Evolutionary conservation across 2,797 vertebrate species (phyloP).

Genomic region (Muscicapa comitata): DNA sequence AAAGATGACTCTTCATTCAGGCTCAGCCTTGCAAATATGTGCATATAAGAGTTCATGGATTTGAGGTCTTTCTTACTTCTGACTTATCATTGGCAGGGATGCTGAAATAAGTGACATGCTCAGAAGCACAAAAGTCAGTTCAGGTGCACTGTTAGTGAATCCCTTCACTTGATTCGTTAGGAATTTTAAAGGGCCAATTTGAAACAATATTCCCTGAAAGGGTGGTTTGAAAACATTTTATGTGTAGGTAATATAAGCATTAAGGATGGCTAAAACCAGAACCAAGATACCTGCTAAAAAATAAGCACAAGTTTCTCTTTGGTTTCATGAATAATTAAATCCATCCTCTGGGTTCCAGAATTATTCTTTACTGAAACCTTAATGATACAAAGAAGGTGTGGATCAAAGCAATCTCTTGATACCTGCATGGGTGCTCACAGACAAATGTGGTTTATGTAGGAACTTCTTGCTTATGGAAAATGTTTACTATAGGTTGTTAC

Average conservation of each 20-base stretch:
- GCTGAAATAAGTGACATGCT: background rate
- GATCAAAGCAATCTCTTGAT: background rate
- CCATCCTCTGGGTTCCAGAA: background rate
- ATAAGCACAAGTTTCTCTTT: background rate
- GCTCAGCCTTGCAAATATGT: background rate
- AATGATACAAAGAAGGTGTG: background rate
- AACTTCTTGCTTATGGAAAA: background rate
- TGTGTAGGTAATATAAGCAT: background rate
- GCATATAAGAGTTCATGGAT: background rate
- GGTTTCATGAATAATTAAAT: background rate
- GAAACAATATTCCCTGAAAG: background rate
- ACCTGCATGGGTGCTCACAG: accelerated
- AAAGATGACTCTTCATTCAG: background rate
- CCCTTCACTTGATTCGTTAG: background rate
- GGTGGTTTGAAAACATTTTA: background rate
- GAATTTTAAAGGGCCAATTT: background rate
- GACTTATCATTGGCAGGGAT: background rate
- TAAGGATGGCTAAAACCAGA: background rate
- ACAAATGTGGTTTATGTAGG: background rate
- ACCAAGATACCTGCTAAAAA: background rate
- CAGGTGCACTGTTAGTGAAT: background rate
- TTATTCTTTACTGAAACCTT: background rate
- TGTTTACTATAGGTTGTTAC: background rate
- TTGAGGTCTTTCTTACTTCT: background rate
- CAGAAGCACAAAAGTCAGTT: background rate